Percentiles rank a stretch among this genome's conserved stretches.
These are phyloP conservation scores for Megaceryle alcyon DNA, from an alignment of 2,797 vertebrate genomes.

Conservation along the genomic window DNA sequence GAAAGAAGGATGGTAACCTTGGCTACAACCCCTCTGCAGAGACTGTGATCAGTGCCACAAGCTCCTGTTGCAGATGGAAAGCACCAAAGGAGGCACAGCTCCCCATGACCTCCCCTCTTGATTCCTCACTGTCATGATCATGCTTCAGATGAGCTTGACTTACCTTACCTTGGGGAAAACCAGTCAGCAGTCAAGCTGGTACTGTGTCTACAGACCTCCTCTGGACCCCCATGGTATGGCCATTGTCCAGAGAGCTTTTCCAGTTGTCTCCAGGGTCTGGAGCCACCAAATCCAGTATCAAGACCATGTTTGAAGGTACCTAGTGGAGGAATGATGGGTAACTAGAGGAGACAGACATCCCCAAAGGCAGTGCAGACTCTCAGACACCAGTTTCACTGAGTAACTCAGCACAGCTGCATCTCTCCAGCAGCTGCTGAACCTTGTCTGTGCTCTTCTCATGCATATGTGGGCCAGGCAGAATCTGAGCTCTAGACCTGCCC, in stretches of 20 bases:
- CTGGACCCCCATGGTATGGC: fast-evolving
- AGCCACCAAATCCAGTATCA: not conserved
- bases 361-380: not conserved
- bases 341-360: not conserved
- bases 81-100: not conserved
- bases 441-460: not conserved
- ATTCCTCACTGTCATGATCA: not conserved
- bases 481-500: not conserved
- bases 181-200: not conserved
- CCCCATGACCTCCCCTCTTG: not conserved
- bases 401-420: not conserved
- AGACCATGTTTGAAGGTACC: not conserved
- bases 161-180: not conserved
- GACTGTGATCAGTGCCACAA: not conserved
- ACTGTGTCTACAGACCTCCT: not conserved
- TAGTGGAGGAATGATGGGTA: not conserved
- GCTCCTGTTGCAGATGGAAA: not conserved
- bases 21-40: not conserved
- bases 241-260: not conserved
- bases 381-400: not conserved
- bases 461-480: not conserved
- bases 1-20: not conserved
- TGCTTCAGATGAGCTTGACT: not conserved
- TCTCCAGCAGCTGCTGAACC: not conserved
- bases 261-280: not conserved